Base-by-base conservation (phyloP, 2,888 invertebrate genomes). In the Lysandra coridon region DNA sequence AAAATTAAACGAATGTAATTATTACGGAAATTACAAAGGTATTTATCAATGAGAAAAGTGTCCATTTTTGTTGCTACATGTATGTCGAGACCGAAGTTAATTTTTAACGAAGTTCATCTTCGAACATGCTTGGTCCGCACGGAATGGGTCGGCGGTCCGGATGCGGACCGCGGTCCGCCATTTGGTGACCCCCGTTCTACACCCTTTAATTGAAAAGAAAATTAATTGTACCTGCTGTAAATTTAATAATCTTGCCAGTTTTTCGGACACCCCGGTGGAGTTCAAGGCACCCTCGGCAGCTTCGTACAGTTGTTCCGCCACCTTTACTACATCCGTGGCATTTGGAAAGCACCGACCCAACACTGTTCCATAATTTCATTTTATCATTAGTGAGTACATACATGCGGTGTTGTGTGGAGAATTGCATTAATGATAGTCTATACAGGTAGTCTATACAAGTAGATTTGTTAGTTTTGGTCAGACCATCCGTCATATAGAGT, bases 341-440 rank as follows among this genome's bases (percentile, higher is more conserved):
- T 91, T 87, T 83, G 88, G 85, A 84, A 94, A 87, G 88, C 94
- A 94, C 83, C 94, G 88, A 57, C 88, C 87, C 87, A 92, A 80
- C 84, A 94, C 94, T 94, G 93, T 85, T 82, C 85, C 87, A 81
- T 83, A 82, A 69, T 69, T 69, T 33, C 10, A 37, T 69, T 69
- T 64, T 69, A 37, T 69, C 14, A 37, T 37, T 69, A 69, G 69
- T 69, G 69, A 64, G 64, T 30, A 64, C 7, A 64, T 64, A 23
- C 57, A 57, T 64, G 64, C 64, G 23, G 30, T 0, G 4, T 62
- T 62, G 57, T 23, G 17, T 62, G 62, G 6, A 57, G 17, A 4
- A 17, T 57, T 57, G 6, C 2, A 49, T 57, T 17, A 57, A 57
- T 57, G 17, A 57, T 57, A 69, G 12, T 30, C 37, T 12, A 30